Evolutionary conservation across 2,797 vertebrate genomes (phyloP).

Genomic region (Xyrichtys novacula): DNA sequence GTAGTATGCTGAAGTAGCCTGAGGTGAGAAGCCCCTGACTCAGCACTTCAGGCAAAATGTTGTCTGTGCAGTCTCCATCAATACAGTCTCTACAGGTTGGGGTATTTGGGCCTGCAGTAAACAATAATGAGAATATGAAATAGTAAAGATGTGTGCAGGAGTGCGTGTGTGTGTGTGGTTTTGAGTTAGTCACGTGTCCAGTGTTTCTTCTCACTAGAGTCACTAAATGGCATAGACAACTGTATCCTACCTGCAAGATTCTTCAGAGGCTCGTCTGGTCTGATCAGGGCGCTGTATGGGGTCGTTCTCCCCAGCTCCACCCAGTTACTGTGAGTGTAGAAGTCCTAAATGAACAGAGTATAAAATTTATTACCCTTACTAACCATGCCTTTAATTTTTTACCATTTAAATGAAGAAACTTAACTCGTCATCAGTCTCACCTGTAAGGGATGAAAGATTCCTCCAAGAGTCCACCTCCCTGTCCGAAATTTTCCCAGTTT

Average conservation of each 20-base stretch:
- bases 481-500: slow-evolving; percentile 50
- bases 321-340: slow-evolving; percentile 85
- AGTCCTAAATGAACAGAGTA: slow-evolving; percentile 66
- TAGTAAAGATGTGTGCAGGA: too few relatives aligned
- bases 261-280: slow-evolving; percentile 54
- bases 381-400: fast-evolving
- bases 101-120: slow-evolving; percentile 50
- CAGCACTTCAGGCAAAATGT: slow-evolving; percentile 73
- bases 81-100: slow-evolving; percentile 79
- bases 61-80: slow-evolving; percentile 58
- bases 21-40: slow-evolving; percentile 75
- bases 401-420: neutral
- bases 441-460: slow-evolving; percentile 76
- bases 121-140: too few relatives aligned
- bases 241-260: slow-evolving; percentile 73
- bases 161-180: too few relatives aligned
- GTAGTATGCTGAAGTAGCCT: slow-evolving; percentile 72
- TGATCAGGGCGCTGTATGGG: slow-evolving; percentile 68
- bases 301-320: slow-evolving; percentile 71
- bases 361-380: neutral
- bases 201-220: slow-evolving; percentile 17
- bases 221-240: neutral
- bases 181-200: too few relatives aligned
- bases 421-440: slow-evolving; percentile 33
- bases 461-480: slow-evolving; percentile 66